Evolutionary conservation across 2,797 vertebrate species (phyloP).

Genomic region (Macroramphosus scolopax): DNA sequence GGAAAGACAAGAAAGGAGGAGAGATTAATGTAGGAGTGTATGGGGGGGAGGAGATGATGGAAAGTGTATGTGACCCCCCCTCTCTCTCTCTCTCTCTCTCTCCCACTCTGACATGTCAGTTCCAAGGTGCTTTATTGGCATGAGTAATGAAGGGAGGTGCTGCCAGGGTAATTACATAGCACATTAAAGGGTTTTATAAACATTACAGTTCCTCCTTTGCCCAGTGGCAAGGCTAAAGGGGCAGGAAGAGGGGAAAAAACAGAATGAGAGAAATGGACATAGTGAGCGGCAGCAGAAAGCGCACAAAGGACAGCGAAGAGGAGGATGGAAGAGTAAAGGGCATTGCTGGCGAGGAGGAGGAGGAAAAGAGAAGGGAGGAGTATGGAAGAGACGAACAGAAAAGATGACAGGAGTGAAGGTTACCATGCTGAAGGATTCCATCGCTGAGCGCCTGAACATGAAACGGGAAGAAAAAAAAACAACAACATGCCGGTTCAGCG

Average conservation of each 20-base stretch:
- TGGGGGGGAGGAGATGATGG: slow-evolving; percentile 48
- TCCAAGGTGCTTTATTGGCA: slow-evolving; percentile 75
- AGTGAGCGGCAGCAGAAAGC: slow-evolving; percentile 44
- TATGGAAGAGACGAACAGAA: no score
- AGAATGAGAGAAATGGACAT: slow-evolving; percentile 56
- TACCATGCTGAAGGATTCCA: slow-evolving; percentile 66
- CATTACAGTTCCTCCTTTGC: slow-evolving; percentile 78
- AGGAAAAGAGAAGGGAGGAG: no score
- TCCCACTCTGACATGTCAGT: slow-evolving; percentile 73
- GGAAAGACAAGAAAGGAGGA: slow-evolving; percentile 53
- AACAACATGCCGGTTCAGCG: slow-evolving; percentile 53
- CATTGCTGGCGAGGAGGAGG: no score
- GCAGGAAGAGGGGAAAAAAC: slow-evolving; percentile 48
- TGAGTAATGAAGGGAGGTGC: slow-evolving; percentile 79
- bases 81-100: slow-evolving; percentile 42
- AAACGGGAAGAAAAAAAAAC: slow-evolving; percentile 58
- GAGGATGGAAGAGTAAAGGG: slow-evolving; percentile 49
- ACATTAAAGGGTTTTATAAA: slow-evolving; percentile 83
- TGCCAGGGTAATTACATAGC: slow-evolving; percentile 82
- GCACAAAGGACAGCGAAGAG: slow-evolving; percentile 40
- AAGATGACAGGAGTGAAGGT: slow-evolving; percentile 67
- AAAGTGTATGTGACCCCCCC: slow-evolving; percentile 48
- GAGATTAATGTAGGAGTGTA: slow-evolving; percentile 53
- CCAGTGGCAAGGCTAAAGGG: slow-evolving; percentile 73
- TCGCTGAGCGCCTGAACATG: slow-evolving; percentile 61